Evolutionary conservation across 2,888 invertebrate genomes (phyloP), one percentile per base, ranked within the genome.

Genomic region (Tiphia femorata): DNA sequence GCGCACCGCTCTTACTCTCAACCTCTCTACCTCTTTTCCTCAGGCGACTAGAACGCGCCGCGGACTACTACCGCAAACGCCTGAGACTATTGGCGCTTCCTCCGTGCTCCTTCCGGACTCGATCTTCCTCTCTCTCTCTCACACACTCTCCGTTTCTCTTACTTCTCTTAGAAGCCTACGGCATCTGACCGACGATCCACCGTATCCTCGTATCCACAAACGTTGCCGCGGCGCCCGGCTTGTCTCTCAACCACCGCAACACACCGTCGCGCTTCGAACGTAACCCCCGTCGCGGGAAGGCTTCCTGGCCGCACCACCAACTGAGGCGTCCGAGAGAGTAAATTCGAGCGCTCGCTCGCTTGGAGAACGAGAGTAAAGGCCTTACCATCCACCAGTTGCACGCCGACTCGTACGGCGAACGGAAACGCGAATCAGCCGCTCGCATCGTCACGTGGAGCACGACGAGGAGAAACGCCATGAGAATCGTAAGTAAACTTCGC

Each of bases 401-500:
- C 49, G 16, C 53, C 53, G 60, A 53, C 58, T 40, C 30, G 37
- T 57, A 33, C 40, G 37, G 29, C 44, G 38, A 17, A 53, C 55
- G 49, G 44, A 46, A 51, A 61, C 59, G 58, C 58, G 55, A 41
- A 55, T 30, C 50, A 23, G n/a, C 23, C 43, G 49, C 43, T 29
- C 40, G 33, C n/a, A 20, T 14, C 27, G 14, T 27, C 47, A 41
- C 54, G 49, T 43, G 42, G 49, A 58, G 38, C 37, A 3, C 23
- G 8, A 54, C 27, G 47, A 23, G 46, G 23, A 17, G 16, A 47
- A 16, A 47, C 61, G 53, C 49, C 63, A 75, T 75, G 75, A 75
- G 62, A 67, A 62, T 65, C 64, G 75, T 75, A 72, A 75, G 75
- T 75, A 73, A 23, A 40, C 48, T n/a, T n/a, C n/a, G n/a, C n/a